Evolutionary conservation across 2,888 invertebrate species (phyloP).

Genomic region (Corbicula japonica): DNA sequence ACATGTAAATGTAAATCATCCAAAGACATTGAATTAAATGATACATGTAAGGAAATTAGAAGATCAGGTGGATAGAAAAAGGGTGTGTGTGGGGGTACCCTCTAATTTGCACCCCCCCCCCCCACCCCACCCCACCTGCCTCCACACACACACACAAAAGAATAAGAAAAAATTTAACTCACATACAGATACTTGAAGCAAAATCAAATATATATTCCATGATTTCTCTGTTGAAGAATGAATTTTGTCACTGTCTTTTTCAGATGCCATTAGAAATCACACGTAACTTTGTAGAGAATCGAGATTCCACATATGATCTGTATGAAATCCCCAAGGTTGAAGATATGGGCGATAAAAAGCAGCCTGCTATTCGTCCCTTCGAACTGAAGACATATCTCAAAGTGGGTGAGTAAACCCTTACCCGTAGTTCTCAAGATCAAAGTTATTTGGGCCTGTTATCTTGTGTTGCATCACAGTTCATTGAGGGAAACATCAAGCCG

Average conservation of each 20-base stretch:
- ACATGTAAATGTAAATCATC: no score
- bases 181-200: no score
- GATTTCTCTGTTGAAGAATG: background rate
- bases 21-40: no score
- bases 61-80: no score
- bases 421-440: background rate
- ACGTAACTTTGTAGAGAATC: conserved; percentile 89
- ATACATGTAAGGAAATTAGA: no score
- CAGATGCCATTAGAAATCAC: conserved; percentile 90
- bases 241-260: background rate
- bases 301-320: conserved; percentile 89
- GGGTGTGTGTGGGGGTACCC: no score
- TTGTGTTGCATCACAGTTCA: background rate
- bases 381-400: conserved; percentile 90
- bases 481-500: background rate
- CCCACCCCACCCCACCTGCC: no score
- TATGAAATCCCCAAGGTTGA: conserved; percentile 84
- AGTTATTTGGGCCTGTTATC: background rate
- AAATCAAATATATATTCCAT: no score
- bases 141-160: no score
- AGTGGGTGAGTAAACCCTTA: conserved; percentile 88
- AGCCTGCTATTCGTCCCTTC: conserved; percentile 88
- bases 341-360: conserved; percentile 77
- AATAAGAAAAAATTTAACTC: no score
- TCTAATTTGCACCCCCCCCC: no score